Conservation (phyloP, 2,113 vertebrate species). For the Labeo catla region DNA sequence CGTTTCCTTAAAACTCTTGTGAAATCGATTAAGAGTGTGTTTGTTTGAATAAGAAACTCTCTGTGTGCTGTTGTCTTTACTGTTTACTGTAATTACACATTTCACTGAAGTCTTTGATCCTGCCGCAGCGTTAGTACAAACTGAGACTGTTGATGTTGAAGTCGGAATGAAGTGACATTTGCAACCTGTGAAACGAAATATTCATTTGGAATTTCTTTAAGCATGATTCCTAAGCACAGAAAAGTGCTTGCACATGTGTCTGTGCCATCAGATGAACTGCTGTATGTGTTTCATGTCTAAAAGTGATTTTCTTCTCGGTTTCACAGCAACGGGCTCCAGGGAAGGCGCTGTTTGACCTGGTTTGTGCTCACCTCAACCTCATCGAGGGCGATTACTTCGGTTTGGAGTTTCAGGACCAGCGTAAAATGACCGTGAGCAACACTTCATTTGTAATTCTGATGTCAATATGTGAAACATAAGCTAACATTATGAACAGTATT, state of each 20-base stretch:
- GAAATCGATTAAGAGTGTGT: background rate
- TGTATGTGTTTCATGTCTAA: background rate
- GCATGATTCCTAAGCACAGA: background rate
- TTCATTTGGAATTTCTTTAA: background rate
- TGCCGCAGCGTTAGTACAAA: background rate
- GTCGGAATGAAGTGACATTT: background rate
- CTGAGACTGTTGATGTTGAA: background rate
- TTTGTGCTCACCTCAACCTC: constrained; percentile 94
- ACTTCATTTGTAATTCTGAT: background rate
- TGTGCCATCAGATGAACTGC: background rate
- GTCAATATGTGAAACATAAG: background rate
- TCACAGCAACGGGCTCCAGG: constrained; percentile 91
- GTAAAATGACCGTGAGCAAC: constrained; percentile 89
- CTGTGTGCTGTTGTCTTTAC: background rate
- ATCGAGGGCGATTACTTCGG: constrained; percentile 98
- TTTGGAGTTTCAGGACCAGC: constrained; percentile 94
- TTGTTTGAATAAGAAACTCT: background rate
- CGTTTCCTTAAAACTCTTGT: constrained; percentile 32
- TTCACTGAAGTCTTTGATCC: background rate
- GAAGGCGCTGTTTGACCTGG: constrained; percentile 90
- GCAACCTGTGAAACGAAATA: background rate
- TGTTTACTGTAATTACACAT: constrained; percentile 7
- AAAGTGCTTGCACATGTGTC: background rate
- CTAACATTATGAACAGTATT: background rate
- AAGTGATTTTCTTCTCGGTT: background rate